A percentile compares a stretch with the other conserved stretches of the same genome.
Evolutionary conservation across 2,113 vertebrate genomes (phyloP).

Genomic region (Zosterops pallidus): DNA sequence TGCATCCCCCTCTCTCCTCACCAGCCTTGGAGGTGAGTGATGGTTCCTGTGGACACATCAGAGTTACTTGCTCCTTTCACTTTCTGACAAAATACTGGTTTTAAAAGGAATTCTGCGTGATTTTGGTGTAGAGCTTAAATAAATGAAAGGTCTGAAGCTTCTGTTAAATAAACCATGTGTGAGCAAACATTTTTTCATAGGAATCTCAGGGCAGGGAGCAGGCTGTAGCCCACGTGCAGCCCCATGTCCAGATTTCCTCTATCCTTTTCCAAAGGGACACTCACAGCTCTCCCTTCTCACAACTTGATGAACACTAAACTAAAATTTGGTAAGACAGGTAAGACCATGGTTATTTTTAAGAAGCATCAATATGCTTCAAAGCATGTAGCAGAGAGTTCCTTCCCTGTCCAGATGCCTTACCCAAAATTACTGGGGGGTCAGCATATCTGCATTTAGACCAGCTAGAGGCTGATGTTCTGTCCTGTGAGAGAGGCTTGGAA

Average conservation of each 20-base stretch:
- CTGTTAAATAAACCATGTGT: not conserved
- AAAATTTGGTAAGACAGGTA: not conserved
- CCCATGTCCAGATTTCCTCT: not conserved
- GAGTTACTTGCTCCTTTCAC: not conserved
- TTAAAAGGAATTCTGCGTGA: not conserved
- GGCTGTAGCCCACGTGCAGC: not conserved
- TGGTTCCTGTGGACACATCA: not conserved
- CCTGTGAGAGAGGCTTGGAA: not conserved
- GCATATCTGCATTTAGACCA: not conserved
- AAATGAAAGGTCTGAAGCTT: not conserved
- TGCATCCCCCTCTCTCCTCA: not conserved
- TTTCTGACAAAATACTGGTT: not conserved
- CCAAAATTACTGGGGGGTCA: not conserved
- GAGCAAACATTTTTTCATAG: not conserved
- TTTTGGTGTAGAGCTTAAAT: not conserved
- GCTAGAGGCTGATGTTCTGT: not conserved
- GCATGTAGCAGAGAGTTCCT: not conserved
- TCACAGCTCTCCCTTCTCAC: not conserved
- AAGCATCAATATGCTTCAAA: not conserved
- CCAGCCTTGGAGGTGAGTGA: not conserved
- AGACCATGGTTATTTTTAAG: not conserved
- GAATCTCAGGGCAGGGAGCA: not conserved
- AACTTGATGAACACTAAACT: not conserved
- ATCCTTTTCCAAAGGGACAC: not conserved
- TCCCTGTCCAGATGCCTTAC: not conserved